Evolutionary conservation across 2,888 invertebrate species (phyloP), one percentile per base, ranked within the genome.

Genomic region (Antheraea yamamai): DNA sequence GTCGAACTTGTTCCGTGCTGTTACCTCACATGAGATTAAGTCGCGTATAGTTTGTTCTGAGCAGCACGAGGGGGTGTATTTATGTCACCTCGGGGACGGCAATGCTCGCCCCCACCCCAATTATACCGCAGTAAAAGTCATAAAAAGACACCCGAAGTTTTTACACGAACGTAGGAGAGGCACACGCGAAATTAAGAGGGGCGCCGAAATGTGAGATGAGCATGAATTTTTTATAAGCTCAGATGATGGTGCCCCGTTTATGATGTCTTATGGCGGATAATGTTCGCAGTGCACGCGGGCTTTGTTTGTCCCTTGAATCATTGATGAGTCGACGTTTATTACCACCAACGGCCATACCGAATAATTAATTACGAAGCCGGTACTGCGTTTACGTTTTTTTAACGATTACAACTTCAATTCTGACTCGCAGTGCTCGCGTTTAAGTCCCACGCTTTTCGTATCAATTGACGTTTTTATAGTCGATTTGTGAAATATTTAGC

Each of bases 61-160:
- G 87, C 88, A 85, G 89, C 82, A 84, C 79, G 84, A 70, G 88
- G 87, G 87, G 91, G 91, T 88, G 92, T 93, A 94, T 94, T 95
- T 95, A 95, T 95, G 94, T 94, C 94, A 94, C 95, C 95, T 95
- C 91, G 85, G 95, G 95, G 94, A 95, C 93, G 88, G 89, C 83
- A 88, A 87, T 89, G 89, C 91, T 92, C 93, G 90, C 93, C 93
- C 47, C 95, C 94, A 92, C 92, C 94, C 94, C 95, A 95, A 95
- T 95, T 95, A 95, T 95, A 94, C 94, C 94, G 94, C 94, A 95
- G 94, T 95, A 95, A 95, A 94, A 95, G 95, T 94, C 95, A 95
- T 95, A 95, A 95, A 95, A 94, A 95, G 94, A 93, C 94, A 94
- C 94, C 94, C 95, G 93, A 95, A 95, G 95, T 95, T 94, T 94